Conservation (phyloP, 2,113 vertebrate species). For the Cervus canadensis region DNA sequence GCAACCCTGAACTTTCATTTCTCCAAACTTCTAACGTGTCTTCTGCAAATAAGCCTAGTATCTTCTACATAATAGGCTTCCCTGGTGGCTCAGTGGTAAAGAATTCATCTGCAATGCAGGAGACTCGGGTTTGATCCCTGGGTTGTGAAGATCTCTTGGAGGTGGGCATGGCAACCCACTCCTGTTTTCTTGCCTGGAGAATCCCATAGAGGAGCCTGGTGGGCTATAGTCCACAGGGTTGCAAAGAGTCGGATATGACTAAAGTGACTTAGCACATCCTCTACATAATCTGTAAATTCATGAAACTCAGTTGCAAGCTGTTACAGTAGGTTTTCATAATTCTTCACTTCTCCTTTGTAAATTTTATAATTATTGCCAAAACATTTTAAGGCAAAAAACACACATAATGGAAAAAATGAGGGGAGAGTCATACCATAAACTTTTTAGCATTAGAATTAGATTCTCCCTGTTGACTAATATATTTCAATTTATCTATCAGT, state of each 20-base stretch:
- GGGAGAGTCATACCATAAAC: background rate
- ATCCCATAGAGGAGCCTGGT: background rate
- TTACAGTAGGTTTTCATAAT: background rate
- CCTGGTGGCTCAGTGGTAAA: background rate
- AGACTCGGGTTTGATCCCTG: background rate
- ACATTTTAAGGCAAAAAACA: background rate
- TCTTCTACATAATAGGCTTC: background rate
- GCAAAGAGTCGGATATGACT: background rate
- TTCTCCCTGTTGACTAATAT: background rate
- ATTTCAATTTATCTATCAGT: background rate
- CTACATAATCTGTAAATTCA: background rate
- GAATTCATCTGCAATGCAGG: background rate
- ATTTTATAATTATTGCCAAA: background rate
- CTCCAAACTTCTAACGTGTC: slow-evolving; percentile 15
- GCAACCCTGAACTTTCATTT: slow-evolving; percentile 53
- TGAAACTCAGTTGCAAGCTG: background rate
- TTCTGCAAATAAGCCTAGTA: background rate
- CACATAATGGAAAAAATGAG: background rate
- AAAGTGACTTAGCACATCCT: background rate
- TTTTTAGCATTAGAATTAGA: background rate
- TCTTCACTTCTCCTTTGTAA: background rate
- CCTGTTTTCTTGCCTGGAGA: background rate
- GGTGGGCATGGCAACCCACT: background rate
- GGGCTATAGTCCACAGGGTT: background rate
- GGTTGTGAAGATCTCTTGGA: background rate